Base-by-base conservation (phyloP, 1,140 invertebrate genomes). In the Anastatus disparis region DNA sequence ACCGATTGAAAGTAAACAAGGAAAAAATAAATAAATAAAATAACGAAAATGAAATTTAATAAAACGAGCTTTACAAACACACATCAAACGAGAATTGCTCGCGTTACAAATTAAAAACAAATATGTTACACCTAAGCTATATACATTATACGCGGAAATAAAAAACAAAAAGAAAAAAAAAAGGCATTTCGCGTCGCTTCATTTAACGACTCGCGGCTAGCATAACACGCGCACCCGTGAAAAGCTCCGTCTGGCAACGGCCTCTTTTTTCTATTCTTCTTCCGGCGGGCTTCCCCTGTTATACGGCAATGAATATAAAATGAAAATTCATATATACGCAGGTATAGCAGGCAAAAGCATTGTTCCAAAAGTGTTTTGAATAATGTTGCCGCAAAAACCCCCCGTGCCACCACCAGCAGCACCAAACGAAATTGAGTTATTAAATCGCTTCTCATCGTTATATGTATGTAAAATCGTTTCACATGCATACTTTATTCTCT, bases 301-400 rank as follows among this genome's bases (percentile, higher is more conserved):
- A n/a, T n/a, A n/a, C n/a, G n/a, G n/a, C 29, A n/a, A 22, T 66
- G 24, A 56, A 66, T 56, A 24, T 22, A 31, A 26, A 31, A 56
- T 63, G 44, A 46, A 66, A 56, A 66, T 46, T 66, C 40, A 66
- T 56, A 17, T 26, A n/a, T n/a, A n/a, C n/a, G n/a, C n/a, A n/a
- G n/a, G n/a, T n/a, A n/a, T n/a, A n/a, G n/a, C n/a, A n/a, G n/a
- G 50, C 26, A 6, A 35, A 4, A 6, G 50, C 26, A 55, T 55
- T 65, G 50, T 55, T 65, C 63, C 24, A 42, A 66, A 66, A 66
- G 38, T 66, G 38, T 56, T 66, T 66, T 66, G 52, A 56, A 66
- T 66, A 66, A 66, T 66, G 53, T 66, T 56, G 12, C 50, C 22
- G 17, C 26, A 1, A 35, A 35, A 4, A 6, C 31, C 31, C 31